Evolutionary conservation across 2,888 invertebrate genomes (phyloP), one percentile per base, ranked within the genome.

Genomic region (Halocaridina rubra): DNA sequence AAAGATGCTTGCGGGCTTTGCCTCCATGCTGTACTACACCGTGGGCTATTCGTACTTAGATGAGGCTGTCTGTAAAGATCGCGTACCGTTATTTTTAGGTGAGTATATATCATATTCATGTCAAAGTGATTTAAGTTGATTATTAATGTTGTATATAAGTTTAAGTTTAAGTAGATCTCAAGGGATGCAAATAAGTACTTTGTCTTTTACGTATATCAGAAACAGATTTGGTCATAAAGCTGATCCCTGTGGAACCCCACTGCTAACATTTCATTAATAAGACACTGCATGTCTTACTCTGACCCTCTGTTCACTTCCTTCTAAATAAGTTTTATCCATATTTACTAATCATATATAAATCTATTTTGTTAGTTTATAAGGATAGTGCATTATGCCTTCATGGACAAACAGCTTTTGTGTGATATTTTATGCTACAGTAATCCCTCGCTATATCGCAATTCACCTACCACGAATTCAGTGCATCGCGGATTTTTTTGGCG

Each of bases 1-100:
- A 29, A 61, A 85, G 85, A 77, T 85, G 81, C n/a, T 85, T 33
- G 76, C 85, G 16, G 85, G 85, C 10, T 19, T 85, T 29, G 81
- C 85, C 7, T 77, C 85, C 0, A 69, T 77, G 16, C 61, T 85
- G 16, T 85, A 81, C 61, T 85, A 85, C 64, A 76, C 81, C 32
- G 30, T 85, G 1, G 85, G 85, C 3, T 81, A 85, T 71, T 81
- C 81, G 8, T 85, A 81, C 46, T 19, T 85, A 22, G 85, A 85
- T 29, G 85, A 85, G 16, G 77, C 85, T 30, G 85, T 85, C 27
- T 77, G 46, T n/a, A 85, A 85, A 24, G 46, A 71, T 30, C 76
- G 64, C 29, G 67, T 77, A 16, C 85, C 85, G 10, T 16, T 85
- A 13, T 85, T 77, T 22, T 53, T 85, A 7, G 76, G 85, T 85